Conservation (phyloP, 2,113 vertebrate genomes). For the Malurus alboscapulatus region DNA sequence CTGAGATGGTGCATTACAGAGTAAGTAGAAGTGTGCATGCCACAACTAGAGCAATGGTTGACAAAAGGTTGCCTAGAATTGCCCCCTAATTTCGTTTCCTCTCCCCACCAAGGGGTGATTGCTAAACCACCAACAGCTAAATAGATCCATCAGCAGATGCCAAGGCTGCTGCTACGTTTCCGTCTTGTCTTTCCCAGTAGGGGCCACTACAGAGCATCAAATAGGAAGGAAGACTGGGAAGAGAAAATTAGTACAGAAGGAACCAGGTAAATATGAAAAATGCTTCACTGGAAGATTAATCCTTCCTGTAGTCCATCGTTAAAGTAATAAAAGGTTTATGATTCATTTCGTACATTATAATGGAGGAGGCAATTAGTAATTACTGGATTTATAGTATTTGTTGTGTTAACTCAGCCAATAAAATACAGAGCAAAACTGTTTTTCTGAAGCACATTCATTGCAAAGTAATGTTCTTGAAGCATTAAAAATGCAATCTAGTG, state of each 20-base stretch:
- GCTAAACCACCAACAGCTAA: slow-evolving; percentile 59
- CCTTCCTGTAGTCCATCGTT: slow-evolving; percentile 70
- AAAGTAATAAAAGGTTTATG: slow-evolving; percentile 75
- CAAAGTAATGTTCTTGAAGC: slow-evolving; percentile 19
- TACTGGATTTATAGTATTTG: slow-evolving; percentile 78
- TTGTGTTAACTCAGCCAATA: slow-evolving; percentile 77
- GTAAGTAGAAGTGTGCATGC: not conserved
- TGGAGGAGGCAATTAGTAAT: slow-evolving; percentile 79
- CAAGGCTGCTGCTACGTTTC: slow-evolving; percentile 56
- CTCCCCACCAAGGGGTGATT: slow-evolving; percentile 44
- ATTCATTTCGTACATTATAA: slow-evolving; percentile 78
- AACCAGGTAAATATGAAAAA: slow-evolving; percentile 71
- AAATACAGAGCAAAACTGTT: slow-evolving; percentile 57
- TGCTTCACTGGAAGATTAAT: slow-evolving; percentile 69
- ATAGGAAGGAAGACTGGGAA: slow-evolving; percentile 53
- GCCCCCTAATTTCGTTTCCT: slow-evolving; percentile 32
- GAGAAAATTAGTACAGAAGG: slow-evolving; percentile 44
- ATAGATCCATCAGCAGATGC: slow-evolving; percentile 66
- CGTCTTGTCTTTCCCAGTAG: slow-evolving; percentile 55
- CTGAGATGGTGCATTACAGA: not conserved
- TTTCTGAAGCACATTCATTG: slow-evolving; percentile 31
- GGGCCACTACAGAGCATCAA: slow-evolving; percentile 55
- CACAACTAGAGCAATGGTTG: not conserved
- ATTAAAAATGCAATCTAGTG: slow-evolving; percentile 43
- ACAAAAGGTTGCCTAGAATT: slow-evolving; percentile 46